Base-by-base conservation (phyloP, 2,797 vertebrate species). In the Clangula hyemalis region DNA sequence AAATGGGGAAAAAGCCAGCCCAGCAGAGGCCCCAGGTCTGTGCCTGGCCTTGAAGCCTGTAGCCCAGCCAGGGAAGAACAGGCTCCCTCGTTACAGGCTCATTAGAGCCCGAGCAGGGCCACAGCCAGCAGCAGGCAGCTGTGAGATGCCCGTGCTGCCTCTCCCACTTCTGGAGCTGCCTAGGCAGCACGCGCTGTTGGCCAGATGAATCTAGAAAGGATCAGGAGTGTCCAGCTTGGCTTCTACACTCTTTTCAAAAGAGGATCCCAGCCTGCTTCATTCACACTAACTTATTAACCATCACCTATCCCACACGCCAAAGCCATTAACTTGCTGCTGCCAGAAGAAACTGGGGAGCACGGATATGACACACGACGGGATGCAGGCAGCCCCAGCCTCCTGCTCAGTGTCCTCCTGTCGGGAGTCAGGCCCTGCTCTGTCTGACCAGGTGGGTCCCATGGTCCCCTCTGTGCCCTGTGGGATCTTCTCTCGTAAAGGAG, bases 291-390 rank as follows among this genome's bases (percentile, higher is more conserved):
- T 47, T 47, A 80, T 61, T 88, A 81, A 73, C 58, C 27, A 9
- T 51, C 51, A 18, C 18, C 17, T 8, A 27, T 74, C 32, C 66
- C 58, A n/a, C 69, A 45, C 69, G 32, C 28, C n/a, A 20, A 71
- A 14, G 49, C 76, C 34, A 2, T 24, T 43, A 1, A 3, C 14
- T 41, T 24, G 6, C 45, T 3, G 3, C 70, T 72, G 61, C 13
- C 60, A 41, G n/a, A 85, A 83, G 38, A 51, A 86, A 62, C 41
- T 3, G 19, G 30, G 39, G 41, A 75, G 27, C 4, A 5, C n/a
- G 68, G n/a, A 81, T 38, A 39, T 24, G 53, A 32, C 0, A 0
- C 0, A 0, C 3, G 30, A 73, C 58, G 41, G 0, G 0, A 38
- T 2, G 4, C 38, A 57, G 32, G 17, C 79, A 57, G 57, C 16